Evolutionary conservation across 2,888 invertebrate genomes (phyloP), one percentile per base, ranked within the genome.

Genomic region (Brenthis daphne): DNA sequence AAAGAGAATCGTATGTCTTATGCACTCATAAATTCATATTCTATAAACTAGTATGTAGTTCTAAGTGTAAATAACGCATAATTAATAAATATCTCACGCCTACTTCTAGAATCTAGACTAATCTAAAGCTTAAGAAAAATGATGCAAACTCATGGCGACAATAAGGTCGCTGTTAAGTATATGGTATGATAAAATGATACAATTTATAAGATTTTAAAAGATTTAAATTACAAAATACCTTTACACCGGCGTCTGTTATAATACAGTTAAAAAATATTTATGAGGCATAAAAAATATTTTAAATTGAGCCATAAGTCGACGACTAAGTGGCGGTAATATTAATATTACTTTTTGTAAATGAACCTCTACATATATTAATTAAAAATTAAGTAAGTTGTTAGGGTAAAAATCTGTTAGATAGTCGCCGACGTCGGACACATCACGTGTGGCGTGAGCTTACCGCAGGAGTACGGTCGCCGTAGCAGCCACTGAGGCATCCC

Each of bases 381-480:
- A 6, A 58, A 1, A 33, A n/a, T 6, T 57, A 12, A 12, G 29
- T 48, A 13, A 14, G 24, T 48, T 24, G 6, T 14, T 14, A 24
- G 8, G 11, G 37, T 11, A 43, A 43, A 43, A 11, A 43, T 43
- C 11, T 8, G 20, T 16, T 51, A 51, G 16, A 33, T 16, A 53
- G 43, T 63, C 53, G 53, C 53, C 53, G 53, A 63, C 51, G 14
- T 43, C 20, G 3, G 33, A 53, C 33, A 43, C 48, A 4, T 43
- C 24, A 20, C 29, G 57, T 64, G 60, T 57, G 58, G 60, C 65
- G 43, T 57, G 77, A 77, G 81, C 96, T 96, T 95, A 96, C 96
- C 94, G 95, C 94, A 80, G 96, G 96, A 89, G 95, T 95, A 87
- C 95, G 95, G 78, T 95, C 94, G 81, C 96, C 95, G 85, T 95